Percentiles rank a stretch among this genome's conserved stretches.
These are phyloP conservation scores for Anguilla megastoma DNA, from an alignment of 2,797 vertebrate genomes.

Conservation along the genomic window DNA sequence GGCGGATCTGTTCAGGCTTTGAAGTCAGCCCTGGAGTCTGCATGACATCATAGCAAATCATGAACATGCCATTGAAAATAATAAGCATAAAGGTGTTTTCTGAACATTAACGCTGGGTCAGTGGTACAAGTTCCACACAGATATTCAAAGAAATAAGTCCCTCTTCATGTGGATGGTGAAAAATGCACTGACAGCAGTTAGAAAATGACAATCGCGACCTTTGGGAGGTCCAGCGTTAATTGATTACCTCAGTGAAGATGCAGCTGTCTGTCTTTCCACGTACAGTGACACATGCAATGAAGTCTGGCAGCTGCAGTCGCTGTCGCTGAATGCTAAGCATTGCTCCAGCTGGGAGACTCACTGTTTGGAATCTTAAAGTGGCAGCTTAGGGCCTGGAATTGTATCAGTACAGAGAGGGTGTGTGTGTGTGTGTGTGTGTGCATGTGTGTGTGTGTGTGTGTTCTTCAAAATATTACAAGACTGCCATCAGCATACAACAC, in stretches of 20 bases:
- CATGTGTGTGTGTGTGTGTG: too few relatives aligned
- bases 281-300: neutral
- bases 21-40: neutral
- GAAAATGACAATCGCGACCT: neutral
- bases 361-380: neutral
- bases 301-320: neutral
- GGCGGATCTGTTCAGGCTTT: neutral
- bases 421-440: too few relatives aligned
- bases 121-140: neutral
- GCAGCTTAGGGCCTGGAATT: neutral
- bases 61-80: too few relatives aligned
- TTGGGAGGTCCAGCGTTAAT: neutral
- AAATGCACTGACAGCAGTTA: neutral
- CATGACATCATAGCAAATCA: neutral
- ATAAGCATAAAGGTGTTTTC: neutral
- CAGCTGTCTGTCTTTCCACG: neutral
- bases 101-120: neutral
- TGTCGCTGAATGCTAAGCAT: constrained; percentile 2
- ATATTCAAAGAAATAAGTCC: neutral
- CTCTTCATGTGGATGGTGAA: neutral
- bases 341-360: neutral
- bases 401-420: neutral
- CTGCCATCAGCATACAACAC: too few relatives aligned
- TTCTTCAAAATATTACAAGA: too few relatives aligned
- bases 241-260: neutral